Evolutionary conservation across 2,113 vertebrate genomes (phyloP), one percentile per base, ranked within the genome.

Genomic region (Anolis sagrei): DNA sequence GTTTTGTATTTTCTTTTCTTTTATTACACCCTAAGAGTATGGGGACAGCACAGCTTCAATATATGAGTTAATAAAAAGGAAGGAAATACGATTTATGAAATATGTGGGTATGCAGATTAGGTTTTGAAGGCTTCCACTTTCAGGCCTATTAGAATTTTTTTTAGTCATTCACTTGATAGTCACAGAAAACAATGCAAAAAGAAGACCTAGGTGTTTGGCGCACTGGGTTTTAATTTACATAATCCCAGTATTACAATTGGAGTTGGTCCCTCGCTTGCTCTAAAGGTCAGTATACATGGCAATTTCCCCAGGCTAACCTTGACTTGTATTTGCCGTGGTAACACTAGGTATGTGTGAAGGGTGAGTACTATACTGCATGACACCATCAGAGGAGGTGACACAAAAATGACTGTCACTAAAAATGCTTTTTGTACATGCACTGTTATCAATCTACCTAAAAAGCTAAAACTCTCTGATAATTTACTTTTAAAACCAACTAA

Each of bases 221-320:
- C 6, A 93, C 88, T 93, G 92, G 92, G 90, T 93, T 93, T 93
- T 86, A 90, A 94, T 93, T 93, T 90, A 87, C 92, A 89, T 85
- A 92, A 92, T 89, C 91, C 83, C 92, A 90, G 86, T 93, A 91
- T 79, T 79, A 34, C 7, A 13, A 25, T 27, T 32, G 58, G 77
- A 62, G 58, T 62, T 27, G 61, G 21, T 79, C 32, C 77, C 54
- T 27, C 58, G 25, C 10, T 36, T 61, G 34, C 34, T 78, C 54
- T 34, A 61, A 78, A 10, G 10, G 29, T 34, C 4, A 10, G n/a
- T 36, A 10, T 21, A 61, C 32, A 62, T 2, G 8, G 25, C 48
- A 6, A 23, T 39, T 79, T 79, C 62, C 39, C 1, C 36, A 64
- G 3, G 9, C 39, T 7, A 34, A 79, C 13, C 7, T 29, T 64